Conservation (phyloP, 2,888 invertebrate genomes). For the Microctonus aethiopoides region DNA sequence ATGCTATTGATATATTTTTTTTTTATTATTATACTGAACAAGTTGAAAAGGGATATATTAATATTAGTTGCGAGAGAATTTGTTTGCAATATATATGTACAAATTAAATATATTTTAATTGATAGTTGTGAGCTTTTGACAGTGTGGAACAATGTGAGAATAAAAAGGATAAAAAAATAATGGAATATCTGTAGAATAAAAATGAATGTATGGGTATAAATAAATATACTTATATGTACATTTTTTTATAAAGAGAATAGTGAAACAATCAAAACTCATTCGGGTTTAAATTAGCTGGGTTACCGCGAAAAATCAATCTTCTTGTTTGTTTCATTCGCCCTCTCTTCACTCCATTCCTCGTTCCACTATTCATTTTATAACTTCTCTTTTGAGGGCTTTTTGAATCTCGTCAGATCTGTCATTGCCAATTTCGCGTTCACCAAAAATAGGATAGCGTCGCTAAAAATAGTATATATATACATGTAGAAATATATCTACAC, state of each 20-base stretch:
- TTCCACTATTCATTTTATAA: neutral
- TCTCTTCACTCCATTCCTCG: neutral
- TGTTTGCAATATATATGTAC: neutral
- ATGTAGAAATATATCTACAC: neutral
- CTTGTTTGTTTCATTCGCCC: slow-evolving; percentile 46
- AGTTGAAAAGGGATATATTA: too few species aligned
- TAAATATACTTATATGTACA: neutral
- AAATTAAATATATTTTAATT: neutral
- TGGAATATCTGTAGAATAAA: too few species aligned
- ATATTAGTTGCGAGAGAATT: neutral
- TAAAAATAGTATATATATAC: slow-evolving; percentile 38
- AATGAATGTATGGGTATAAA: slow-evolving; percentile 15
- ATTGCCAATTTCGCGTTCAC: slow-evolving; percentile 43
- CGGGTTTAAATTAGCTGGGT: slow-evolving; percentile 50
- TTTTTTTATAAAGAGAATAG: too few species aligned
- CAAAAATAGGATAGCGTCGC: slow-evolving; percentile 31
- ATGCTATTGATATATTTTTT: too few species aligned
- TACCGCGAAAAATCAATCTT: slow-evolving; percentile 65
- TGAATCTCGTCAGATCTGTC: slow-evolving; percentile 35
- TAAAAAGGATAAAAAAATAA: neutral
- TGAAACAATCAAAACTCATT: slow-evolving; percentile 26
- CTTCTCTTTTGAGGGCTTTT: slow-evolving; percentile 5
- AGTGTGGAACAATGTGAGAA: neutral
- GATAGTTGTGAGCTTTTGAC: neutral
- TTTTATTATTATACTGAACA: too few species aligned